phyloP scores from a whole-genome alignment of 2,113 vertebrate genomes.

The Callocephalon fimbriatum region DNA sequence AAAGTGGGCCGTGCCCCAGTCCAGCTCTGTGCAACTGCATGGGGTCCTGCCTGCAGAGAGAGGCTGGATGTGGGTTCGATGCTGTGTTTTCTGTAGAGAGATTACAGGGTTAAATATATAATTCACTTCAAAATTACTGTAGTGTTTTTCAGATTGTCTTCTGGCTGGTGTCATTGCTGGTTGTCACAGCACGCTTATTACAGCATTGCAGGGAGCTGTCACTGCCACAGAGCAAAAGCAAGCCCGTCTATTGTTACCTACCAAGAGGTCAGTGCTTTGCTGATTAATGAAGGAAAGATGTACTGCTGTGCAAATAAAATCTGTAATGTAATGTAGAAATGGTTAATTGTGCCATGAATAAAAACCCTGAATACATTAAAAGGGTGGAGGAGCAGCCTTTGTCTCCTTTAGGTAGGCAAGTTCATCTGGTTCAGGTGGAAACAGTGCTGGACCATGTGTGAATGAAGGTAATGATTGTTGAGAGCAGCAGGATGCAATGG shows the following conservation, averaged over 20 bases:
- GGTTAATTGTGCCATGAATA: neutral
- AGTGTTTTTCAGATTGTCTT: neutral
- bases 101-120: neutral
- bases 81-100: neutral
- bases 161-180: neutral
- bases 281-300: neutral
- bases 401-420: neutral
- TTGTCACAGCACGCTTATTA: conserved; percentile 7
- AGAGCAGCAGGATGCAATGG: no score
- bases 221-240: neutral
- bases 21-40: no score
- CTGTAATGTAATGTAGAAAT: neutral
- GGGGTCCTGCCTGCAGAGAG: neutral
- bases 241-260: neutral
- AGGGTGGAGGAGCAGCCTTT: neutral
- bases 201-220: neutral
- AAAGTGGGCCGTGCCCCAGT: neutral
- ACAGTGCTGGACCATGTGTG: neutral
- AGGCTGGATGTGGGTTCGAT: neutral
- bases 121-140: neutral
- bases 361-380: neutral
- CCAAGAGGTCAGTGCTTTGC: neutral
- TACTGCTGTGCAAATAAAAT: neutral
- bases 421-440: neutral
- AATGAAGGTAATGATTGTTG: no score